These are phyloP conservation scores for Drosophila rubida DNA, from an alignment of 2,888 invertebrate genomes.

Conservation along the genomic window DNA sequence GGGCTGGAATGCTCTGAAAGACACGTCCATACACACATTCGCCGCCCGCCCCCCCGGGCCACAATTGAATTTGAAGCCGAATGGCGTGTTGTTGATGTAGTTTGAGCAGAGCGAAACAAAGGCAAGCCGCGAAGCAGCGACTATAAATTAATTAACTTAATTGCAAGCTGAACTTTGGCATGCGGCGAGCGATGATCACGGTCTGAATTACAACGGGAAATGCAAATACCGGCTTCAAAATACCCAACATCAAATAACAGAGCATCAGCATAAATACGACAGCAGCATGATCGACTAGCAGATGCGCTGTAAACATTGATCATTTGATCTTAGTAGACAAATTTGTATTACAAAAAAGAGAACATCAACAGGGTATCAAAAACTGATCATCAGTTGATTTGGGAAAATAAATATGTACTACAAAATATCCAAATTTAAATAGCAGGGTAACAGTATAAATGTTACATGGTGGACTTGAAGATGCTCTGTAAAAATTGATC, in stretches of 20 bases:
- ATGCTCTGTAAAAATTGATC: not conserved
- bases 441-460: no score
- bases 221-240: conserved; percentile 1
- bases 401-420: no score
- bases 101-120: conserved; percentile 14
- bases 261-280: no score
- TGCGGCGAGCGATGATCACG: conserved; percentile 8
- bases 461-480: not conserved
- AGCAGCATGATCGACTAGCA: no score
- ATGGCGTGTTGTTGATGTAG: conserved; percentile 26
- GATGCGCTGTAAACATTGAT: no score
- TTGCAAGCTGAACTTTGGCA: conserved; percentile 56
- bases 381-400: no score
- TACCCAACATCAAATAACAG: not conserved
- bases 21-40: conserved; percentile 42
- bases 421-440: no score
- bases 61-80: conserved; percentile 40
- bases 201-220: not conserved
- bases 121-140: conserved; percentile 19
- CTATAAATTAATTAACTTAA: conserved; percentile 63
- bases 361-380: no score
- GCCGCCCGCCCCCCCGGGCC: not conserved
- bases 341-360: no score
- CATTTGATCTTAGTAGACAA: no score
- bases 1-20: conserved; percentile 31